Conservation (phyloP, 2,888 invertebrate genomes). For the Drosophila nr. perissopoda region DNA sequence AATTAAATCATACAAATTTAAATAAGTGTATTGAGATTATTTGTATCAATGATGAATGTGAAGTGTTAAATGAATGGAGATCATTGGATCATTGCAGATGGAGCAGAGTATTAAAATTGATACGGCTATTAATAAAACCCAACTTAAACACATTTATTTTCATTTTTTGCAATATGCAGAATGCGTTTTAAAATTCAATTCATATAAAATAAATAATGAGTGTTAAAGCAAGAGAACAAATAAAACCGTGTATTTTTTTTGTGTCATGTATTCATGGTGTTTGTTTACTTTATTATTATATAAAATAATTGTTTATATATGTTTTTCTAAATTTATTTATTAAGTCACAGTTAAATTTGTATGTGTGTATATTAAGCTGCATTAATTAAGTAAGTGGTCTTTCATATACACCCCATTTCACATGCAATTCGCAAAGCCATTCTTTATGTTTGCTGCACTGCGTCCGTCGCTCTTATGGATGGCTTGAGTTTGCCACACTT, state of each 20-base stretch:
- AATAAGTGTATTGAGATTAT: slow-evolving; percentile 24
- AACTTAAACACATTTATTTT: slow-evolving; percentile 25
- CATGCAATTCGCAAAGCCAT: background rate
- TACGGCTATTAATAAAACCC: slow-evolving; percentile 26
- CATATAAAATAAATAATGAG: slow-evolving; percentile 56
- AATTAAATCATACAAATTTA: slow-evolving; percentile 25
- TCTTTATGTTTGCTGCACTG: slow-evolving; percentile 5
- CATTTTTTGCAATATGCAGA: slow-evolving; percentile 21
- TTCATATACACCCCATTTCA: background rate
- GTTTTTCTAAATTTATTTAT: background rate
- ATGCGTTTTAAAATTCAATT: slow-evolving; percentile 35
- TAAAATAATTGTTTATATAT: background rate
- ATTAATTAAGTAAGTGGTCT: slow-evolving; percentile 40
- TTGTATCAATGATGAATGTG: slow-evolving; percentile 37
- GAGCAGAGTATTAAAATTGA: slow-evolving; percentile 54
- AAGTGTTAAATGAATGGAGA: slow-evolving; percentile 30
- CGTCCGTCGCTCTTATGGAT: slow-evolving; percentile 7
- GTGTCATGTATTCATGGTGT: background rate
- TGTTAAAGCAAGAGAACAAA: slow-evolving; percentile 27
- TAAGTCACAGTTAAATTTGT: background rate
- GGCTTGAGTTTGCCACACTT: slow-evolving; percentile 16
- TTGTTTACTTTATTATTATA: background rate
- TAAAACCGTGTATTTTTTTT: slow-evolving; percentile 1
- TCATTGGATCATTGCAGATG: slow-evolving; percentile 28
- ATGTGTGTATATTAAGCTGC: slow-evolving; percentile 4